Percentiles rank a stretch among this genome's conserved stretches.
phyloP scores from a whole-genome alignment of 2,113 vertebrate species.

The Gymnorhina tibicen region DNA sequence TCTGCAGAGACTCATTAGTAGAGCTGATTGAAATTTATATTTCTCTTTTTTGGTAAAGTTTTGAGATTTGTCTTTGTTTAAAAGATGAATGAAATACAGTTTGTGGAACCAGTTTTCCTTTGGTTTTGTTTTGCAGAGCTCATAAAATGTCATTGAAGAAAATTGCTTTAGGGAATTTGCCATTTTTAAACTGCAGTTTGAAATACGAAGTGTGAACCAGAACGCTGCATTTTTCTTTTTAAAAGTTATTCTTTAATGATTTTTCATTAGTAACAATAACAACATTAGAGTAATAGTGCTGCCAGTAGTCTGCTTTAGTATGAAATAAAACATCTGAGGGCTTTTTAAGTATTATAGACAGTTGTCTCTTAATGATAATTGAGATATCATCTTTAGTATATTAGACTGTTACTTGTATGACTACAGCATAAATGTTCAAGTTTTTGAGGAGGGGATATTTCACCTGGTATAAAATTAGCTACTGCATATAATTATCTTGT shows the following conservation, averaged over 20 bases:
- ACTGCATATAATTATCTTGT: not conserved
- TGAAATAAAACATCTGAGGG: not conserved
- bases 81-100: not conserved
- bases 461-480: not conserved
- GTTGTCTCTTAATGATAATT: not conserved
- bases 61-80: not conserved
- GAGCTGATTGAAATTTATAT: not conserved
- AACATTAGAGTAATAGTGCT: not conserved
- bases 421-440: not conserved
- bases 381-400: not conserved
- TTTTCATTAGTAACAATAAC: not conserved
- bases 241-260: not conserved
- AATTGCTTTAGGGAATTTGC: not conserved
- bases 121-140: not conserved
- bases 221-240: not conserved
- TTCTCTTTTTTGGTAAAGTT: not conserved
- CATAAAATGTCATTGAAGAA: not conserved
- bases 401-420: not conserved
- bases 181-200: not conserved
- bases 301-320: not conserved
- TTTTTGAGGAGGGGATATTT: not conserved
- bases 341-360: not conserved
- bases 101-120: not conserved
- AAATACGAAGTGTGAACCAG: not conserved
- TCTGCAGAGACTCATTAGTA: not conserved